Conservation (phyloP, 2,113 vertebrate species). For the Pongo pygmaeus region DNA sequence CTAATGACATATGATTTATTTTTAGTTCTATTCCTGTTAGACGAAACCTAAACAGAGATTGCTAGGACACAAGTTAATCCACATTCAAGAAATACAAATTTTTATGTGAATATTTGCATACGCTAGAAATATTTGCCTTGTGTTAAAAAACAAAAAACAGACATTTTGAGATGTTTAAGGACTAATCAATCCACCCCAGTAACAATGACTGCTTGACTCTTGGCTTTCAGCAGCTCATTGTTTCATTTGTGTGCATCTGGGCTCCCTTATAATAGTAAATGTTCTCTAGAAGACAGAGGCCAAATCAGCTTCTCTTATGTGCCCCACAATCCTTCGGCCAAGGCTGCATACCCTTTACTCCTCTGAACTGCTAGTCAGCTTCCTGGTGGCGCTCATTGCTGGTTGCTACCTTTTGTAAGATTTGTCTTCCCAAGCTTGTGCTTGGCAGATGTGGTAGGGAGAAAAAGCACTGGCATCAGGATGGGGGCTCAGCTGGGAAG, state of each 20-base stretch:
- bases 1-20: slow-evolving; percentile 7
- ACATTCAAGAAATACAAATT: neutral
- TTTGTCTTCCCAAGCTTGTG: neutral
- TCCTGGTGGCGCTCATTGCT: neutral
- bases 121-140: neutral
- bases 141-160: neutral
- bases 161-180: neutral
- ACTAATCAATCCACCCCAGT: neutral
- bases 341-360: neutral
- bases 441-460: too few relatives aligned
- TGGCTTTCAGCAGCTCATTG: neutral
- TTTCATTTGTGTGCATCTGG: neutral
- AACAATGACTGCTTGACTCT: neutral
- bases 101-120: neutral
- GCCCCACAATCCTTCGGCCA: accelerated
- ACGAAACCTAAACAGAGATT: slow-evolving; percentile 27
- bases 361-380: neutral
- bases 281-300: neutral
- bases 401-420: neutral
- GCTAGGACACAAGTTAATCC: neutral
- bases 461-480: neutral
- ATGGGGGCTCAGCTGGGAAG: neutral
- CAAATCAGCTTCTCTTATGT: neutral
- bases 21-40: slow-evolving; percentile 24
- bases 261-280: accelerated